Base-by-base conservation (phyloP, 2,888 invertebrate species). In the Agrotis clavis region DNA sequence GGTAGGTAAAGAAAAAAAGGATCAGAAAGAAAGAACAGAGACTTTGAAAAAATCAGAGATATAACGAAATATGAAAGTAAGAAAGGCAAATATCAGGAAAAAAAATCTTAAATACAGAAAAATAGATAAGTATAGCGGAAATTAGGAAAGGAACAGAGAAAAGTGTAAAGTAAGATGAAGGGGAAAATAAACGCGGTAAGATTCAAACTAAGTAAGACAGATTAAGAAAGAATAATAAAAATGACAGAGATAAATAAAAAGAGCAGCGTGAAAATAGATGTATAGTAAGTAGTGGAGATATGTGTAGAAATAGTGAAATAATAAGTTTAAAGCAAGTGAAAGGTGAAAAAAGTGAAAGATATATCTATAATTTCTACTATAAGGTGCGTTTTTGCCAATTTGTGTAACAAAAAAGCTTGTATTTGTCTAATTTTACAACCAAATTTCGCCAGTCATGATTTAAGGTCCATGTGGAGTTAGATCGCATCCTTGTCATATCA, bases 341-440 rank as follows among this genome's bases (percentile, higher is more conserved):
- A 16, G 62, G 21, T 51, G 16, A 51, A 11, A 50, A 14, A 56
- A 71, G 19, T 25, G 45, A 71, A 45, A 71, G 30, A 56, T 16
- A 18, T 1, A 35, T 35, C 7, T 30, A 30, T 30, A 30, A 30
- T n/a, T n/a, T 41, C 53, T 50, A 61, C 45, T 45, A 47, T 56
- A 2, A 4, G 71, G 50, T 75, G 74, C 72, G 25, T 16, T 60
- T 66, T n/a, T 30, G 21, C 21, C 5, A 14, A 35, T 56, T 62
- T 47, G 45, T 19, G 14, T 45, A 21, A 25, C 21, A 41, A 45
- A 6, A 21, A 3, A 3, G 14, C 9, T 7, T 1, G 7, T 59
- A 11, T 48, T 67, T 19, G 13, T 73, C 11, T 30, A 51, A 4
- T 0, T 35, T 63, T 25, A 25, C 74, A 18, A 0, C 9, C 18